phyloP scores from a whole-genome alignment of 2,113 vertebrate genomes.

The Pluvialis apricaria region DNA sequence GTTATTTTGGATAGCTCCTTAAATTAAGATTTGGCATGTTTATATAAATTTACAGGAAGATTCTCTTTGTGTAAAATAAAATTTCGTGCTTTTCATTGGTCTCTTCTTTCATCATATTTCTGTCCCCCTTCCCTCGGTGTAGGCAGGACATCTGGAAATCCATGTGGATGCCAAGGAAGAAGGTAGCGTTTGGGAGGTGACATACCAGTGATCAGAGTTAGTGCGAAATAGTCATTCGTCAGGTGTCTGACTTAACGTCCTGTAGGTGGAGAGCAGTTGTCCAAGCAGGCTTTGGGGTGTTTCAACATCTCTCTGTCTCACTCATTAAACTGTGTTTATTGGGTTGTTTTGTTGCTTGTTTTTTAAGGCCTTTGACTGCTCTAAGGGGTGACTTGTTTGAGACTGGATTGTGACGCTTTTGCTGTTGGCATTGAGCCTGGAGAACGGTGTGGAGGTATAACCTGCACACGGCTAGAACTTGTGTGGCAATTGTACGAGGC shows the following conservation, averaged over 20 bases:
- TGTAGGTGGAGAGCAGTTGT: background rate
- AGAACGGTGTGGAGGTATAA: background rate
- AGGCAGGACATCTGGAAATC: background rate
- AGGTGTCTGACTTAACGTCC: background rate
- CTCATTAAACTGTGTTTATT: background rate
- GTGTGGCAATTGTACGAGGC: background rate
- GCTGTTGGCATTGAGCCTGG: background rate
- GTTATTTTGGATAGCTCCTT: background rate
- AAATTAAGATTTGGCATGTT: background rate
- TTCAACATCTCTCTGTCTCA: rapidly evolving
- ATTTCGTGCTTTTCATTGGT: background rate
- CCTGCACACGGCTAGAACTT: background rate
- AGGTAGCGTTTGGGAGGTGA: background rate
- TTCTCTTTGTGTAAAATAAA: background rate
- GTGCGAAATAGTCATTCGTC: background rate
- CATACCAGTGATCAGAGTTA: background rate
- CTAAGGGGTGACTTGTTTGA: background rate
- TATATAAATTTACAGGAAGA: background rate
- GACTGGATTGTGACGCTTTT: background rate
- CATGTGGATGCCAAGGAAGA: background rate
- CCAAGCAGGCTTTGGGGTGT: background rate
- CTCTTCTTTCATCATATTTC: background rate
- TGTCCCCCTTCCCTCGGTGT: background rate
- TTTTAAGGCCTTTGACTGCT: background rate
- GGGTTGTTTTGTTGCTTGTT: background rate